Conservation (phyloP, 2,797 vertebrate genomes). For the Gephyroberyx darwinii region DNA sequence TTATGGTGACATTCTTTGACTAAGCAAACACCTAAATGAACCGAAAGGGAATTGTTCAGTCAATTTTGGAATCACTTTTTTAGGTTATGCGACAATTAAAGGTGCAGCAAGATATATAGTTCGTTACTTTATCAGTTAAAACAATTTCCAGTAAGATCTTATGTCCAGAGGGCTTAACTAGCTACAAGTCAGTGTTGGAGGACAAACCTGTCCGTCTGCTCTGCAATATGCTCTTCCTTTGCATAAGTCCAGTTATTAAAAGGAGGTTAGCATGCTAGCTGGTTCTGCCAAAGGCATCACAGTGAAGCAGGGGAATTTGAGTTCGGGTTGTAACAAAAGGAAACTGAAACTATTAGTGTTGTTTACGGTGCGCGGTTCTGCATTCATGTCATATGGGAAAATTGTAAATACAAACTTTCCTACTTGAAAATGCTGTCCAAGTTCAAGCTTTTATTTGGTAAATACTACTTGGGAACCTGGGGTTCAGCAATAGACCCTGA, state of each 20-base stretch:
- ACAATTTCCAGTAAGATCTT: not conserved
- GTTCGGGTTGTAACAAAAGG: not conserved
- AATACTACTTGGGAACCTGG: too few relatives aligned
- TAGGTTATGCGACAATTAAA: too few relatives aligned
- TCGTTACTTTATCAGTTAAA: not conserved
- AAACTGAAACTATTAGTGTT: too few relatives aligned
- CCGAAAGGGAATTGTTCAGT: not conserved
- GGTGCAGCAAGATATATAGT: not conserved
- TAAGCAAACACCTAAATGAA: not conserved
- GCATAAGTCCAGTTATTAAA: slow-evolving; percentile 2
- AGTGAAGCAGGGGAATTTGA: not conserved
- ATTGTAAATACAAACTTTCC: too few relatives aligned
- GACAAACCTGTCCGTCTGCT: not conserved
- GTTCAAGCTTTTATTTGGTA: too few relatives aligned
- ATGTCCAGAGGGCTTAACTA: not conserved
- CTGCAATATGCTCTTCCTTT: not conserved
- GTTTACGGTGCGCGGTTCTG: too few relatives aligned
- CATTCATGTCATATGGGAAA: too few relatives aligned
- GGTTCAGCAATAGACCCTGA: too few relatives aligned
- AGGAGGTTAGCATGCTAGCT: not conserved
- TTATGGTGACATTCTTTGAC: not conserved
- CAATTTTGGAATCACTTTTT: too few relatives aligned
- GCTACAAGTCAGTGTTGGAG: not conserved
- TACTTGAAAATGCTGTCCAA: too few relatives aligned
- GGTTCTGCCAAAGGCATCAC: not conserved